These are phyloP conservation scores for Zosterops hypoxanthus DNA, from an alignment of 2,113 vertebrate genomes.

Conservation along the genomic window DNA sequence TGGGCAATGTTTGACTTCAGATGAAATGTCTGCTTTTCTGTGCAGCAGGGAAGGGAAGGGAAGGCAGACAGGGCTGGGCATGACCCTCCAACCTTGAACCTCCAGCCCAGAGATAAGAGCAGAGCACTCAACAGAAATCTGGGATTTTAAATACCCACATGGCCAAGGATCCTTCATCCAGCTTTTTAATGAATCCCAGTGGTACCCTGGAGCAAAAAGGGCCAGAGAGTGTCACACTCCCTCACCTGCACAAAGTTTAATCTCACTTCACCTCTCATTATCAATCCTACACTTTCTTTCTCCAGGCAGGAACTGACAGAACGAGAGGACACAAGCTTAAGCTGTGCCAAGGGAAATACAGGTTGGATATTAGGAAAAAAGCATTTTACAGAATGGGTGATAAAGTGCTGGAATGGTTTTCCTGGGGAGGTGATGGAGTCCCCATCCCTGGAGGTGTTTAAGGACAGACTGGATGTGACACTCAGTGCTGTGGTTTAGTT, in stretches of 20 bases:
- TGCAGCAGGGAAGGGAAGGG: not conserved
- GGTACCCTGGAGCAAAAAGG: not conserved
- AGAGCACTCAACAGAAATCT: not conserved
- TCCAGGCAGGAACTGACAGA: not conserved
- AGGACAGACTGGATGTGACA: not conserved
- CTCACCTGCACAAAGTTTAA: not conserved
- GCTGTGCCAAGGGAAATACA: not conserved
- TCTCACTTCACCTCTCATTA: not conserved
- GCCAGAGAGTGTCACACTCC: rapidly evolving
- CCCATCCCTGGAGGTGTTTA: not conserved
- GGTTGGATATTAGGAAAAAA: not conserved
- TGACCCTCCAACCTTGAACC: not conserved
- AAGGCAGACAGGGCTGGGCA: not conserved
- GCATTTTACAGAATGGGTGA: not conserved
- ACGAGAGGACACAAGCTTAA: not conserved
- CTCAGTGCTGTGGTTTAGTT: not conserved
- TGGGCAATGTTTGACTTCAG: not conserved
- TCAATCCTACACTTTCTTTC: not conserved
- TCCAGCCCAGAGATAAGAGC: not conserved
- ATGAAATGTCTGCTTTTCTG: not conserved
- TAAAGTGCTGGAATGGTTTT: not conserved
- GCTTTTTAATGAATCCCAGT: not conserved
- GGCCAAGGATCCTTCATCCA: not conserved
- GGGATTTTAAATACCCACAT: rapidly evolving
- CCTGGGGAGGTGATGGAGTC: not conserved